Percentiles rank a stretch among this genome's conserved stretches.
phyloP scores from a whole-genome alignment of 2,888 invertebrate species.

The Himalopsyche japonica region DNA sequence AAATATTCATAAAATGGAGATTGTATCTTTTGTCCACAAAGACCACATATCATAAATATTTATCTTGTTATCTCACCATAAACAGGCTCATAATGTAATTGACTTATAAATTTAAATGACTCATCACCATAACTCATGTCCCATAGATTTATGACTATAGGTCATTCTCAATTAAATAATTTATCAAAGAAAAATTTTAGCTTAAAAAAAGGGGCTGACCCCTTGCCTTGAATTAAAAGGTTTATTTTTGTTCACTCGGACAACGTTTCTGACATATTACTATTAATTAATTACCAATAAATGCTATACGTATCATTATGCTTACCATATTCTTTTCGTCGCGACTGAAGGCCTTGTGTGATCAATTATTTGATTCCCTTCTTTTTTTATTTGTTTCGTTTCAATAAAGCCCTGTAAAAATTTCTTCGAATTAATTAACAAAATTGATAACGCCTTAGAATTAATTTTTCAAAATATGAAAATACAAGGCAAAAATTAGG shows the following conservation, averaged over 20 bases:
- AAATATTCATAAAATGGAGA: not conserved
- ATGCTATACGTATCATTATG: no score
- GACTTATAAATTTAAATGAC: not conserved
- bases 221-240: not conserved
- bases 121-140: not conserved
- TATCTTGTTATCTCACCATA: not conserved
- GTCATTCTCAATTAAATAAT: not conserved
- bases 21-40: not conserved
- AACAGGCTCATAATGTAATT: not conserved
- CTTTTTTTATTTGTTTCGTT: no score
- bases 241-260: not conserved
- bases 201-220: not conserved
- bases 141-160: not conserved
- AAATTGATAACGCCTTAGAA: no score
- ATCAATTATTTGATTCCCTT: no score
- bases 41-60: not conserved
- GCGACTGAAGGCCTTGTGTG: no score
- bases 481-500: no score
- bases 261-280: no score
- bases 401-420: no score
- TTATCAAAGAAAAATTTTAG: not conserved
- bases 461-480: no score
- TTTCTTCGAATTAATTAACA: no score
- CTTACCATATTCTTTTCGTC: no score
- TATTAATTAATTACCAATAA: no score